A percentile compares a stretch with the other conserved stretches of the same genome.
These are phyloP conservation scores for Hiodon alosoides DNA, from an alignment of 2,113 vertebrate species.

Conservation along the genomic window DNA sequence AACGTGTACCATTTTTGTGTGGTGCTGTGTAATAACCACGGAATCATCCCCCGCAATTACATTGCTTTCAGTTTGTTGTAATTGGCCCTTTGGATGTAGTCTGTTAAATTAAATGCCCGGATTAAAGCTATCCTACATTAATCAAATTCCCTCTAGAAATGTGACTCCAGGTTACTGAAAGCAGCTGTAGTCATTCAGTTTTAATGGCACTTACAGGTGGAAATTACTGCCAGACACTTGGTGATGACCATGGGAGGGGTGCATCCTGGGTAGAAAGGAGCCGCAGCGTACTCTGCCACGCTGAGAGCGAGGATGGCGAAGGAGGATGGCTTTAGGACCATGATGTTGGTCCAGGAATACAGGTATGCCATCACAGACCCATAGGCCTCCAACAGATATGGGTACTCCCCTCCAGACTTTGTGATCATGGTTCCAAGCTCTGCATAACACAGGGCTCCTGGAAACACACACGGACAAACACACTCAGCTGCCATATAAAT, in stretches of 20 bases:
- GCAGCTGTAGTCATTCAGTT: neutral
- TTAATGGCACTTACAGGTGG: neutral
- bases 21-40: no score
- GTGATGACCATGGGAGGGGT: constrained; percentile 50
- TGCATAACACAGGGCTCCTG: constrained; percentile 70
- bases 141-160: no score
- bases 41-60: no score
- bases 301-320: constrained; percentile 68
- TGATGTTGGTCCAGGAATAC: constrained; percentile 65
- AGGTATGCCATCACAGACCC: constrained; percentile 74
- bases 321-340: constrained; percentile 69
- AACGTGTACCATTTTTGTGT: no score
- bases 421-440: constrained; percentile 75
- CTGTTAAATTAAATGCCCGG: no score
- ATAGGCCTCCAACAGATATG: constrained; percentile 76
- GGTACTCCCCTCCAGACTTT: constrained; percentile 80
- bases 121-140: no score
- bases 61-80: no score
- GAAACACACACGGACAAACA: constrained; percentile 20
- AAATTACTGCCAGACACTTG: constrained; percentile 60
- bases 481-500: neutral
- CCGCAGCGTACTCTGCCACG: constrained; percentile 68
- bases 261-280: constrained; percentile 71
- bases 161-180: no score
- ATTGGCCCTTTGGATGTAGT: no score